A percentile compares a stretch with the other conserved stretches of the same genome.
phyloP scores from a whole-genome alignment of 2,888 invertebrate genomes.

The Idaea biselata region DNA sequence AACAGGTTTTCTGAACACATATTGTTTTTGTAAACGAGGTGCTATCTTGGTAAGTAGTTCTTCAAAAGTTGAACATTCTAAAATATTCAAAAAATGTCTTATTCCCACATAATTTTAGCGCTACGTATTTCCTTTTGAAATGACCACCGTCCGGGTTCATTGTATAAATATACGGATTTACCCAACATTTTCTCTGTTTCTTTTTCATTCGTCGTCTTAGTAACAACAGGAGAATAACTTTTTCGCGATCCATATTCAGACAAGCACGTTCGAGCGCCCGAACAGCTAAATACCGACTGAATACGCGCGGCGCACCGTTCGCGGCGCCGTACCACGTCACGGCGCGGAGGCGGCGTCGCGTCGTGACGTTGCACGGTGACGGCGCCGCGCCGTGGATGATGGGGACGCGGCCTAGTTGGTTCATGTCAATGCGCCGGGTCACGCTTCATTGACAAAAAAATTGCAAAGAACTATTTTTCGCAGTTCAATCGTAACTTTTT shows the following conservation, averaged over 20 bases:
- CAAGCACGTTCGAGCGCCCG: conserved; percentile 13
- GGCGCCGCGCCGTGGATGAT: too few relatives aligned
- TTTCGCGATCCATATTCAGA: conserved; percentile 23
- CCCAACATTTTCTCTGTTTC: conserved; percentile 19
- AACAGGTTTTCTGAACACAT: conserved; percentile 29
- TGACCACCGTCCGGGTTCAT: conserved; percentile 24
- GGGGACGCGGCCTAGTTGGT: too few relatives aligned
- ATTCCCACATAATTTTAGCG: conserved; percentile 20
- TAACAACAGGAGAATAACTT: conserved; percentile 20
- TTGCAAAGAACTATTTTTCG: too few relatives aligned
- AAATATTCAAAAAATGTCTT: conserved; percentile 18
- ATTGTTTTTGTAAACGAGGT: conserved; percentile 28
- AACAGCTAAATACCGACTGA: conserved; percentile 12
- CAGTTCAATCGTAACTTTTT: too few relatives aligned
- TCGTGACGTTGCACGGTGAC: too few relatives aligned
- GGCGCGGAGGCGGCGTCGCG: too few relatives aligned
- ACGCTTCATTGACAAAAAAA: too few relatives aligned
- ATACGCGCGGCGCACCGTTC: conserved; percentile 10
- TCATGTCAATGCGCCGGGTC: too few relatives aligned
- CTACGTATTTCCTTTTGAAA: conserved; percentile 26
- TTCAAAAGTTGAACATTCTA: conserved; percentile 27
- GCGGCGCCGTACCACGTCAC: too few relatives aligned
- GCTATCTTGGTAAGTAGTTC: conserved; percentile 23
- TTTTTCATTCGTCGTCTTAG: conserved; percentile 23
- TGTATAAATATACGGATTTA: too few relatives aligned